Conservation (phyloP, 2,888 invertebrate species). For the Pterobdella sp. region DNA sequence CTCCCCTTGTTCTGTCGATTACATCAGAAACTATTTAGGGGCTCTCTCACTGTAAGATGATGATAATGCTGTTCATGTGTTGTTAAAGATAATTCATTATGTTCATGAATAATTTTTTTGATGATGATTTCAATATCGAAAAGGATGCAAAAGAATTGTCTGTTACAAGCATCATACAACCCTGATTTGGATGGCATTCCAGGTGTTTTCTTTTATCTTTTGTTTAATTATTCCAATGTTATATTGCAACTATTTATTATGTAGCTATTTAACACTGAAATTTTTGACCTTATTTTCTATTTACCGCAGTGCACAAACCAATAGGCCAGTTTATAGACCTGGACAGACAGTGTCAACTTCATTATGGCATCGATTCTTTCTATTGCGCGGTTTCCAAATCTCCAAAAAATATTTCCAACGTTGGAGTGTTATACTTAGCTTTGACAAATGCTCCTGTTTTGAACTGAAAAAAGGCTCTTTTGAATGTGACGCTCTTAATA, state of each 20-base stretch:
- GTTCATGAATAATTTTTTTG: not conserved
- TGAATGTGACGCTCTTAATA: too few species aligned
- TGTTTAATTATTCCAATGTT: too few species aligned
- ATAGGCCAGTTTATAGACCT: slow-evolving; percentile 42
- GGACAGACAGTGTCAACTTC: slow-evolving; percentile 43
- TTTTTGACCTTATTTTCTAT: too few species aligned
- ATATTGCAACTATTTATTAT: too few species aligned
- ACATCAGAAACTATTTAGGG: slow-evolving; percentile 29
- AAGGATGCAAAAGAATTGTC: slow-evolving; percentile 19
- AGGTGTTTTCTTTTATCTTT: too few species aligned
- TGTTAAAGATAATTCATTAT: not conserved
- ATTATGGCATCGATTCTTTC: slow-evolving; percentile 42
- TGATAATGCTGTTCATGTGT: not conserved
- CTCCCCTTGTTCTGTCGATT: slow-evolving; percentile 39
- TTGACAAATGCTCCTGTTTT: too few species aligned
- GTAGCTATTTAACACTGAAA: too few species aligned
- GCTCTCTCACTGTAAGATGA: slow-evolving; percentile 32
- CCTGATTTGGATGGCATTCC: not conserved
- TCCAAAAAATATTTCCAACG: too few species aligned
- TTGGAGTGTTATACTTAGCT: too few species aligned
- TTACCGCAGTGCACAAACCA: slow-evolving; percentile 25
- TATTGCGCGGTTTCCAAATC: slow-evolving; percentile 41
- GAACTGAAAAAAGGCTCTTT: too few species aligned
- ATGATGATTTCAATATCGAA: not conserved
- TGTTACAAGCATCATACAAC: slow-evolving; percentile 14